Evolutionary conservation across 2,113 vertebrate genomes (phyloP).

Genomic region (Eulacestoma nigropectus): DNA sequence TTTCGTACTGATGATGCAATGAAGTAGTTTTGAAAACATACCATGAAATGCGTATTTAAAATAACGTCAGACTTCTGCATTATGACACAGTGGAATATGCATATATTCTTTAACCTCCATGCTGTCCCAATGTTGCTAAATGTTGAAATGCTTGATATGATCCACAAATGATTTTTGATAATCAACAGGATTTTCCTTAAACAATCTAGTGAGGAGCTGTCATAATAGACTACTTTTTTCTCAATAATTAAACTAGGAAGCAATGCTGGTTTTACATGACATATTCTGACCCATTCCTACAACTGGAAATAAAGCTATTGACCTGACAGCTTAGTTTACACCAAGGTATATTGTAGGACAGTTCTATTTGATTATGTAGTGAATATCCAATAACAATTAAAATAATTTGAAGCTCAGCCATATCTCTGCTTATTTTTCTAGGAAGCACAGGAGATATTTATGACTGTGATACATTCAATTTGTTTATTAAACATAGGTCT

Average conservation of each 20-base stretch:
- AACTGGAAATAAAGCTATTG: not conserved
- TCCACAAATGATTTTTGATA: not conserved
- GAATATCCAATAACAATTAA: not conserved
- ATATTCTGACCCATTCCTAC: not conserved
- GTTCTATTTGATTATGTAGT: not conserved
- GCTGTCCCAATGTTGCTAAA: not conserved
- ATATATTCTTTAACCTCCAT: not conserved
- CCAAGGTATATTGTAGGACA: not conserved
- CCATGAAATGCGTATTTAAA: not conserved
- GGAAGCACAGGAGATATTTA: not conserved
- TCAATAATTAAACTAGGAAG: not conserved
- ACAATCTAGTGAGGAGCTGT: not conserved
- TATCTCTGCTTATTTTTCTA: not conserved
- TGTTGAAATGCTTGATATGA: not conserved
- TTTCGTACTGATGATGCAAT: not conserved
- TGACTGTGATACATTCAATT: not conserved
- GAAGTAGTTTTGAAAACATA: not conserved
- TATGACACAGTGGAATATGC: not conserved
- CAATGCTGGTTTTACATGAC: not conserved
- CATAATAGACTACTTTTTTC: not conserved
- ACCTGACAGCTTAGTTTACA: not conserved
- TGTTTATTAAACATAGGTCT: not conserved
- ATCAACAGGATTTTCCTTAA: not conserved
- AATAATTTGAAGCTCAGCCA: not conserved
- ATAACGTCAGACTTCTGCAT: not conserved